Evolutionary conservation across 2,113 vertebrate species (phyloP), one percentile per base, ranked within the genome.

Genomic region (Amphiprion ocellaris): DNA sequence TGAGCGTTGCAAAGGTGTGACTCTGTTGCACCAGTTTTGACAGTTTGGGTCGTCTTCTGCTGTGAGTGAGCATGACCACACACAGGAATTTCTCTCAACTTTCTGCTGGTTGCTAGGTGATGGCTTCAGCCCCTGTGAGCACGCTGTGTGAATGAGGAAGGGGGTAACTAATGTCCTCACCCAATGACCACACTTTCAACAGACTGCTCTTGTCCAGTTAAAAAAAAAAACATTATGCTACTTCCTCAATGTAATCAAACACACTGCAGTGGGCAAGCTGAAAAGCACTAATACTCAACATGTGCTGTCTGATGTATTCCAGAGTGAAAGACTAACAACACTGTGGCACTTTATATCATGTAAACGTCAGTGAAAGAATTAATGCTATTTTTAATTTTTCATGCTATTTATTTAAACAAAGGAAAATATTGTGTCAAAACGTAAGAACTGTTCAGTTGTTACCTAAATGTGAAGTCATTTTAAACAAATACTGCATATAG

Each of bases 121-220:
- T 78, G 41, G 82, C 80, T 71, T 89, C 77, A 94, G 95, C 93
- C 90, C 92, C 92, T 90, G 85, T 50, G 85, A 89, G 94, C 93
- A 89, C 37, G 92, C 86, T 87, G 92, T 91, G 87, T 93, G 93
- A 92, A 91, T 89, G 70, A 81, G 82, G 73, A 77, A 21, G 76
- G 74, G 85, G 87, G 85, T 86, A 94, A 90, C 94, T 95, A 92
- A 94, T 94, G 93, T 93, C 93, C 93, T 95, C 93, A 94, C 79
- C 89, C 96, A 96, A 92, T 95, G 94, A 95, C 93, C 94, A 94
- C 89, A 91, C 92, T 94, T 93, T 94, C 92, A 95, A 96, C 94
- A 93, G 93, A 93, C 94, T 93, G 95, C 85, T 89, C 84, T 89
- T 90, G 91, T 93, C 89, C 75, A 69, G 67, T 74, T 54, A 65